A percentile compares a stretch with the other conserved stretches of the same genome.
Evolutionary conservation across 2,113 vertebrate genomes (phyloP).

Genomic region (Dromaius novaehollandiae): DNA sequence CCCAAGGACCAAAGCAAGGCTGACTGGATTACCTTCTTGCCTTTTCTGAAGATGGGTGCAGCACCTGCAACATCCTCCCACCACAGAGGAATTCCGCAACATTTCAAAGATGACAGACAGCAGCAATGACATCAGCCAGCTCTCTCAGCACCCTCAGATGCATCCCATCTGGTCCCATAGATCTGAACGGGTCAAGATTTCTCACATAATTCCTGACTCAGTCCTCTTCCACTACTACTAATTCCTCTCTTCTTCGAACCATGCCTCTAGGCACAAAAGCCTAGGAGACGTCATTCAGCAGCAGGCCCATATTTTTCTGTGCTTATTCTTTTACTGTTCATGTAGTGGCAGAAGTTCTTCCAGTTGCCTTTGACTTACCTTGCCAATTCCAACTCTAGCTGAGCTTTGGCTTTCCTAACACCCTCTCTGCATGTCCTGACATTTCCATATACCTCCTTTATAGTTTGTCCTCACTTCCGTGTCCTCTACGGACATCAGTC

Average conservation of each 20-base stretch:
- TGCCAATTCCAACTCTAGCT: too few relatives aligned
- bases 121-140: not conserved
- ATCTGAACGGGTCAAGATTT: not conserved
- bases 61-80: not conserved
- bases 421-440: not conserved
- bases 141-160: not conserved
- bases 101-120: not conserved
- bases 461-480: not conserved
- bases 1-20: not conserved
- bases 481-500: not conserved
- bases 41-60: not conserved
- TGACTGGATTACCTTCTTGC: not conserved
- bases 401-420: not conserved
- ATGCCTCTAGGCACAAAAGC: not conserved
- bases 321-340: not conserved
- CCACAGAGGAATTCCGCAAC: not conserved
- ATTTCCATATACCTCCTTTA: not conserved
- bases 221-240: not conserved
- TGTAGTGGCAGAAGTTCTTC: not conserved
- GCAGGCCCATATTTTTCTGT: not conserved
- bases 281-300: too few relatives aligned
- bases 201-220: not conserved
- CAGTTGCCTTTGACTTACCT: not conserved
- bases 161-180: not conserved
- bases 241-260: not conserved